Evolutionary conservation across 2,888 invertebrate genomes (phyloP).

Genomic region (Theodoxus fluviatilis): DNA sequence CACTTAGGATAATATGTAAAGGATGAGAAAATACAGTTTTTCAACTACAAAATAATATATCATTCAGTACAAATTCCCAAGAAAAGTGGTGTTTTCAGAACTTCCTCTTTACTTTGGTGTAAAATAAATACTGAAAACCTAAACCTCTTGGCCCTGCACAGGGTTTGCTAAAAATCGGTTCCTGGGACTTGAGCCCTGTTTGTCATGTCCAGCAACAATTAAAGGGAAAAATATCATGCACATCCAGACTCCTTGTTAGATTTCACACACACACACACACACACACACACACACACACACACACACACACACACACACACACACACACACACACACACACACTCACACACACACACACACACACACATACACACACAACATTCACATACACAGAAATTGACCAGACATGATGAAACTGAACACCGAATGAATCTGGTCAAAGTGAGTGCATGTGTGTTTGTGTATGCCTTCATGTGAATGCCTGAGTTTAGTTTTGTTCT

Average conservation of each 20-base stretch:
- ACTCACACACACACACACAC: too few species aligned
- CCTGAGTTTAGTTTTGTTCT: too few species aligned
- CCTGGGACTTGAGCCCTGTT: background rate
- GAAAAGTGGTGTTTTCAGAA: too few species aligned
- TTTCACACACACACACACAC: conserved; percentile 3
- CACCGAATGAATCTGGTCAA: too few species aligned
- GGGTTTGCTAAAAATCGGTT: conserved; percentile 42
- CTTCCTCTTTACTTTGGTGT: too few species aligned
- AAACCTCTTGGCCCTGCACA: conserved; percentile 54
- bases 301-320: background rate
- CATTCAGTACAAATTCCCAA: too few species aligned
- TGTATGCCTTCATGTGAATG: too few species aligned
- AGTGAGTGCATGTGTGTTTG: too few species aligned
- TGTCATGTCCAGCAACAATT: background rate
- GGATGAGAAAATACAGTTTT: background rate
- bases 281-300: background rate
- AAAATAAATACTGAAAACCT: too few species aligned
- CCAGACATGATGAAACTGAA: too few species aligned
- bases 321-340: background rate
- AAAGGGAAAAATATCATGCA: background rate
- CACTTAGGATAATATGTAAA: background rate
- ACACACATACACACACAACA: too few species aligned
- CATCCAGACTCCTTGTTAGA: background rate
- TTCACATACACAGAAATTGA: too few species aligned
- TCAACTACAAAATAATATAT: background rate